A percentile compares a stretch with the other conserved stretches of the same genome.
Evolutionary conservation across 2,888 invertebrate genomes (phyloP).

Genomic region (Dicycla oo): DNA sequence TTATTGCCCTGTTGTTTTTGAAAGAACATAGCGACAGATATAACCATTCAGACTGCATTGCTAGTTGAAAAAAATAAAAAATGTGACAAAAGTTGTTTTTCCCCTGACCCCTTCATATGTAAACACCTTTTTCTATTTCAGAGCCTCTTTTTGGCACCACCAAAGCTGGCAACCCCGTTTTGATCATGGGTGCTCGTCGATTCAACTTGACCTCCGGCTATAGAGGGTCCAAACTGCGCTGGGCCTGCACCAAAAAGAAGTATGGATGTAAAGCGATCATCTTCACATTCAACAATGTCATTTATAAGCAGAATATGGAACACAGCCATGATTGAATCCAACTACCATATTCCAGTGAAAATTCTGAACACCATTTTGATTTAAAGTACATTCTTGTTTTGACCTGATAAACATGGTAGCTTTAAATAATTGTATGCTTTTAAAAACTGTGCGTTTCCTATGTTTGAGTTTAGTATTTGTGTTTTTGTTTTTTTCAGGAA

Average conservation of each 20-base stretch:
- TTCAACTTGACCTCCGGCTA: conserved; percentile 42
- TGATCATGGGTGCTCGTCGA: conserved; percentile 42
- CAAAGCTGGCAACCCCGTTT: conserved; percentile 53
- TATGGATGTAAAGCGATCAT: conserved; percentile 39
- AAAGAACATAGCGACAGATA: too few species aligned
- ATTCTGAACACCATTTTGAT: not conserved
- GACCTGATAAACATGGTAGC: not conserved
- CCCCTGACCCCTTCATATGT: not conserved
- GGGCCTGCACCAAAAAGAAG: conserved; percentile 39
- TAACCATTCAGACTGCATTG: too few species aligned
- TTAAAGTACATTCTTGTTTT: not conserved
- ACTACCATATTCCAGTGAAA: not conserved
- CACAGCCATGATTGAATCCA: conserved; percentile 17
- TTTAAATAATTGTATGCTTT: not conserved
- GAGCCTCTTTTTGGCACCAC: conserved; percentile 43
- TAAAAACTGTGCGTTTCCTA: not conserved
- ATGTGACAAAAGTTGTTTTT: too few species aligned
- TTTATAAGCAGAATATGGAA: conserved; percentile 3
- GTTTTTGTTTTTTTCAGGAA: not conserved
- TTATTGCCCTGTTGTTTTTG: too few species aligned
- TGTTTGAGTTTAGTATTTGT: too few species aligned
- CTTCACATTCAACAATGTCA: conserved; percentile 14
- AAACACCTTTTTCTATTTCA: conserved; percentile 24
- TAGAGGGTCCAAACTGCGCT: conserved; percentile 41
- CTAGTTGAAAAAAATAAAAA: too few species aligned